These are phyloP conservation scores for Chironomus tentans DNA, from an alignment of 2,888 invertebrate species.

Conservation along the genomic window DNA sequence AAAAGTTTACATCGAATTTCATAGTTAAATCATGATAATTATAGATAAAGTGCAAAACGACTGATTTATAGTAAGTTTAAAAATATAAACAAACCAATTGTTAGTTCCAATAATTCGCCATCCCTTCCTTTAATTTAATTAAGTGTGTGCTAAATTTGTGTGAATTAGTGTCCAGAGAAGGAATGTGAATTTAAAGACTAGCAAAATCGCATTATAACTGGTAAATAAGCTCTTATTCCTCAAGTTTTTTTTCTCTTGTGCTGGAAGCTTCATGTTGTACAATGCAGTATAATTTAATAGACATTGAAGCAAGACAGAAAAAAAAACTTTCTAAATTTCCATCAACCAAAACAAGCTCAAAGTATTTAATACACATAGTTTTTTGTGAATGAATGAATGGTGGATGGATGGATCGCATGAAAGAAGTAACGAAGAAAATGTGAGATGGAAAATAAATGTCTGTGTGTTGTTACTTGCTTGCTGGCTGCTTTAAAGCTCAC, in stretches of 20 bases:
- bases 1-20: background rate
- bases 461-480: background rate
- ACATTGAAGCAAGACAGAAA: background rate
- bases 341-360: slow-evolving; percentile 21
- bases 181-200: too few species aligned
- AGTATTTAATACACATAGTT: background rate
- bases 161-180: too few species aligned
- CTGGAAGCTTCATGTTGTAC: background rate
- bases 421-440: background rate
- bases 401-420: background rate
- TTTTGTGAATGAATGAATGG: slow-evolving; percentile 21
- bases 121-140: too few species aligned
- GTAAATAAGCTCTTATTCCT: too few species aligned
- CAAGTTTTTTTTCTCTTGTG: too few species aligned
- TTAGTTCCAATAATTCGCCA: too few species aligned
- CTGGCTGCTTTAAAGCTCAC: too few species aligned
- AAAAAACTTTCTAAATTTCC: slow-evolving; percentile 25
- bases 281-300: background rate
- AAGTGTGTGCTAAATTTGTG: too few species aligned
- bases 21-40: background rate
- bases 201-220: too few species aligned
- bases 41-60: background rate
- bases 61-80: background rate
- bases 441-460: background rate
- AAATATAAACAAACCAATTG: background rate